Conservation (phyloP, 2,113 vertebrate species). For the Merops nubicus region DNA sequence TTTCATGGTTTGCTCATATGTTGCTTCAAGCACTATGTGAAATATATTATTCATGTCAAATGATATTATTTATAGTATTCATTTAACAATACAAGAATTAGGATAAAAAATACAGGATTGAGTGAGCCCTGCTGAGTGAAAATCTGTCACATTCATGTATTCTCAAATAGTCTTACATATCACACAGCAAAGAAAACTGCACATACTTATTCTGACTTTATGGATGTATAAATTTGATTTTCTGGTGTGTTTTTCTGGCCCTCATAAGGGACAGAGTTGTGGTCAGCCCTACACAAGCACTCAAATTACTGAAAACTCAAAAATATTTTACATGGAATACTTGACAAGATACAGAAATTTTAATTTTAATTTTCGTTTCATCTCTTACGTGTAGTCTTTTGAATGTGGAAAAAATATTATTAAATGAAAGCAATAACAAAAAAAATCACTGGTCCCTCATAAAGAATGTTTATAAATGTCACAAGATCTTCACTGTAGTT, state of each 20-base stretch:
- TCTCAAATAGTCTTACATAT: constrained; percentile 17
- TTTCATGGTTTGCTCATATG: too few species aligned
- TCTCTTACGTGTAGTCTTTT: background rate
- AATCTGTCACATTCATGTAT: constrained; percentile 15
- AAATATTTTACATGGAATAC: background rate
- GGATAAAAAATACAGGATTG: background rate
- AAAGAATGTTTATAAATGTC: background rate
- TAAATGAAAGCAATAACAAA: background rate
- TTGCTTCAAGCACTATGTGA: background rate
- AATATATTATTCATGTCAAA: background rate
- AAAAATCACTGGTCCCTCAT: background rate
- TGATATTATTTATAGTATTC: background rate
- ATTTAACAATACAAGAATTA: background rate
- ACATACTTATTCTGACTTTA: background rate
- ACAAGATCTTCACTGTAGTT: background rate
- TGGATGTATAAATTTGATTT: constrained; percentile 24
- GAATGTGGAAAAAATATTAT: background rate
- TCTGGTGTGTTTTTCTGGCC: background rate
- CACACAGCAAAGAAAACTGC: background rate
- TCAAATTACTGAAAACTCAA: background rate
- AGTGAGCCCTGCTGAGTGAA: background rate
- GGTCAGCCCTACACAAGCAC: background rate
- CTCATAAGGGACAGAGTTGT: background rate
- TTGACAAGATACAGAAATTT: background rate
- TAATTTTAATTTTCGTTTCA: background rate